phyloP scores from a whole-genome alignment of 2,888 invertebrate species.

The Coecobrya sp. region DNA sequence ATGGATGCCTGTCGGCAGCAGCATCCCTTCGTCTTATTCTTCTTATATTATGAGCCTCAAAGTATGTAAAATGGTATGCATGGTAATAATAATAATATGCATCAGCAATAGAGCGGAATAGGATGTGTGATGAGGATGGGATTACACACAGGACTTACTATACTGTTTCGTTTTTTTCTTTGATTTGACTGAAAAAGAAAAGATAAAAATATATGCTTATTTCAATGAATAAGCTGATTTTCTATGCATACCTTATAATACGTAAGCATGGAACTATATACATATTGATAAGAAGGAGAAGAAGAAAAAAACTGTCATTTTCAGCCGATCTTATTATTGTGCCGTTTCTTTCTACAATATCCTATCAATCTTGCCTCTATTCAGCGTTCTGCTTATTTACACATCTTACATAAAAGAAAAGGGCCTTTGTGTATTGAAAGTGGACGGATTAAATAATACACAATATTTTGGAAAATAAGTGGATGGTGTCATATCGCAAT shows the following conservation, averaged over 20 bases:
- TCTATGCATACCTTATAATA: background rate
- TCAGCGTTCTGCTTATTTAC: too few species aligned
- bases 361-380: background rate
- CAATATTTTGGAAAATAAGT: background rate
- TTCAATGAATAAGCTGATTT: background rate
- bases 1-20: slow-evolving; percentile 22
- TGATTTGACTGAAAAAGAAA: background rate
- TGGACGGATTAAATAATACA: slow-evolving; percentile 2
- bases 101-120: slow-evolving; percentile 75
- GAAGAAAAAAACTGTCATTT: background rate
- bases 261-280: background rate
- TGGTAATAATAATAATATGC: slow-evolving; percentile 59
- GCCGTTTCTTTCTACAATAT: background rate
- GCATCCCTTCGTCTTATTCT: background rate
- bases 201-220: background rate
- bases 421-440: background rate
- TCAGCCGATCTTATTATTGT: background rate
- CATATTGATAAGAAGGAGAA: background rate
- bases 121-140: slow-evolving; percentile 36
- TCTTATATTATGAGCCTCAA: background rate
- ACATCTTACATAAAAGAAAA: background rate
- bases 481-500: background rate
- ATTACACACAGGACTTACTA: background rate
- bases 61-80: background rate
- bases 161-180: background rate